Conservation (phyloP, 1,140 invertebrate genomes). For the Tetramorium simillimum region DNA sequence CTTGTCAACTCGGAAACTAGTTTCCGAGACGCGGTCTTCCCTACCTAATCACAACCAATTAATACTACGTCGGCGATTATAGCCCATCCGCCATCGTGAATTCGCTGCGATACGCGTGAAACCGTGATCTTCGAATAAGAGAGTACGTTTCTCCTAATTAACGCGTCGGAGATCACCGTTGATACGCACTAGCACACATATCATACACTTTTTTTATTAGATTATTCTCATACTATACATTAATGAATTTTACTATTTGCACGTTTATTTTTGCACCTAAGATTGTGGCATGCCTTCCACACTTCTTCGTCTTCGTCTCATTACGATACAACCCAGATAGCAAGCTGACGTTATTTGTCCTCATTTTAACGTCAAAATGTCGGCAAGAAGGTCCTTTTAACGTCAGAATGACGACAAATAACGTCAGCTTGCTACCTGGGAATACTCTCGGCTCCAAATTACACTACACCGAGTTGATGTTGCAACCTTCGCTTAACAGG, state of each 20-base stretch:
- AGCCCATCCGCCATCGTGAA: constrained; percentile 48
- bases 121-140: constrained; percentile 5
- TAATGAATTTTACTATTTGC: constrained; percentile 20
- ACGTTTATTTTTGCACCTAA: background rate
- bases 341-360: no score
- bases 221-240: constrained; percentile 23
- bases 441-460: background rate
- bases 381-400: no score
- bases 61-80: constrained; percentile 70
- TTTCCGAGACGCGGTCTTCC: constrained; percentile 30
- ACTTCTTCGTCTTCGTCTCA: background rate
- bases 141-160: background rate
- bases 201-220: constrained; percentile 1
- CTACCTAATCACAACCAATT: constrained; percentile 74
- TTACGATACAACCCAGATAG: constrained; percentile 3
- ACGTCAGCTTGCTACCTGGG: no score
- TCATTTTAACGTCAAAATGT: no score
- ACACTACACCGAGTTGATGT: background rate
- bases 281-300: background rate
- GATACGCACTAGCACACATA: constrained; percentile 5
- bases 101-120: constrained; percentile 24
- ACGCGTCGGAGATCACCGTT: background rate
- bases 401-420: no score
- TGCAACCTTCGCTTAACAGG: background rate
- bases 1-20: background rate